phyloP scores from a whole-genome alignment of 2,113 vertebrate species.

The Equus przewalskii region DNA sequence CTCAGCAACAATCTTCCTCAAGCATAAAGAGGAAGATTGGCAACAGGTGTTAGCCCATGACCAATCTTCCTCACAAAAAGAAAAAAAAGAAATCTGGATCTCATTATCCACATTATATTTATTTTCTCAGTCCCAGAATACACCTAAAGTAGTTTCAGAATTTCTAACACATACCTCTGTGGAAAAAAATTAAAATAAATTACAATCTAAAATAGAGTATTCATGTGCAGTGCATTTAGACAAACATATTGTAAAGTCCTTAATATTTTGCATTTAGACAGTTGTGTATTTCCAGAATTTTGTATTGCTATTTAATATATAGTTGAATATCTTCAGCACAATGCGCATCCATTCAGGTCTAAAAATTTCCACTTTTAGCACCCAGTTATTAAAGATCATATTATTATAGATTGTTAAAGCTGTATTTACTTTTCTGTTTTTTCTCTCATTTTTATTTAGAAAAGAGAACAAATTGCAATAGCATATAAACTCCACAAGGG shows the following conservation, averaged over 20 bases:
- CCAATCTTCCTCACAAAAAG: not conserved
- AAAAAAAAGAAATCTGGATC: not conserved
- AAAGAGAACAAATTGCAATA: not conserved
- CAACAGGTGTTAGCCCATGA: too few species aligned
- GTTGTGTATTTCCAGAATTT: not conserved
- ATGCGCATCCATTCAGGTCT: not conserved
- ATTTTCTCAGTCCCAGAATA: not conserved
- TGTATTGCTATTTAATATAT: not conserved
- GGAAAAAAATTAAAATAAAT: not conserved
- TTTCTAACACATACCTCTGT: not conserved
- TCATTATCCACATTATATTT: constrained; percentile 11
- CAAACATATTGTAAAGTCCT: not conserved
- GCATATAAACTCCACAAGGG: not conserved
- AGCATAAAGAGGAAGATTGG: too few species aligned
- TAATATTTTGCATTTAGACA: constrained; percentile 20
- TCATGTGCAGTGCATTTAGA: not conserved
- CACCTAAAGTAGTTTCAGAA: not conserved
- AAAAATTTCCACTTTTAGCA: not conserved
- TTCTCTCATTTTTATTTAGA: not conserved
- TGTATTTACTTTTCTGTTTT: not conserved
- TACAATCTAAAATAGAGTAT: not conserved
- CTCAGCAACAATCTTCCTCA: too few species aligned
- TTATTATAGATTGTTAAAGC: constrained; percentile 31
- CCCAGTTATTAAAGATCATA: not conserved
- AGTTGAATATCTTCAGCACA: not conserved